Percentiles rank a stretch among this genome's conserved stretches.
Evolutionary conservation across 2,797 vertebrate species (phyloP).

Genomic region (Gambelia wislizenii): DNA sequence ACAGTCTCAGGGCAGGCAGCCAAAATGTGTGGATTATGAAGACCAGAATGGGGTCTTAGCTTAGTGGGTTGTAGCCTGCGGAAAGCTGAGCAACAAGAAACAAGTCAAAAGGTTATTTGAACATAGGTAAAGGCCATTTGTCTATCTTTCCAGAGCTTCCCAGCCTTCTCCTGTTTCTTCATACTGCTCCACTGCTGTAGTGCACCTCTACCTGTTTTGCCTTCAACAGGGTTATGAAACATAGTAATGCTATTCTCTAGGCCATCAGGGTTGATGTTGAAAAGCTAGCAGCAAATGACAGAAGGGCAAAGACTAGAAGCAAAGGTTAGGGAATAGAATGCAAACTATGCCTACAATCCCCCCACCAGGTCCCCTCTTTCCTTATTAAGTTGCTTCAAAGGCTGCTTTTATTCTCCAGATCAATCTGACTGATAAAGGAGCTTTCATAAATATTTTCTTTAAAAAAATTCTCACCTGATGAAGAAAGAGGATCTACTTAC

Average conservation of each 20-base stretch:
- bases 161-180: neutral
- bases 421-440: conserved; percentile 67
- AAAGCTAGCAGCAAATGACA: conserved; percentile 73
- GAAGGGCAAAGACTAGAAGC: conserved; percentile 59
- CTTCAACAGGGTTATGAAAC: conserved; percentile 56
- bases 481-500: conserved; percentile 50
- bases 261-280: conserved; percentile 59
- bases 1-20: neutral
- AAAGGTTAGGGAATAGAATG: conserved; percentile 76
- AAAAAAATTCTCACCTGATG: conserved; percentile 65
- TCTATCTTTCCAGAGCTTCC: rapidly evolving
- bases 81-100: neutral
- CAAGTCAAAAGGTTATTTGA: neutral
- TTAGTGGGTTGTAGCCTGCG: neutral
- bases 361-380: conserved; percentile 58
- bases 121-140: neutral
- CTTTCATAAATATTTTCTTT: conserved; percentile 65
- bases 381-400: conserved; percentile 71
- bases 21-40: neutral
- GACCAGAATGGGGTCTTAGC: neutral
- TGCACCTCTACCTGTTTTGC: conserved; percentile 24
- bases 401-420: conserved; percentile 69
- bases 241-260: conserved; percentile 60
- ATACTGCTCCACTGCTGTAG: neutral
- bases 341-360: conserved; percentile 76